Conservation (phyloP, 2,888 invertebrate genomes). For the Mesodorylaimus sp. region DNA sequence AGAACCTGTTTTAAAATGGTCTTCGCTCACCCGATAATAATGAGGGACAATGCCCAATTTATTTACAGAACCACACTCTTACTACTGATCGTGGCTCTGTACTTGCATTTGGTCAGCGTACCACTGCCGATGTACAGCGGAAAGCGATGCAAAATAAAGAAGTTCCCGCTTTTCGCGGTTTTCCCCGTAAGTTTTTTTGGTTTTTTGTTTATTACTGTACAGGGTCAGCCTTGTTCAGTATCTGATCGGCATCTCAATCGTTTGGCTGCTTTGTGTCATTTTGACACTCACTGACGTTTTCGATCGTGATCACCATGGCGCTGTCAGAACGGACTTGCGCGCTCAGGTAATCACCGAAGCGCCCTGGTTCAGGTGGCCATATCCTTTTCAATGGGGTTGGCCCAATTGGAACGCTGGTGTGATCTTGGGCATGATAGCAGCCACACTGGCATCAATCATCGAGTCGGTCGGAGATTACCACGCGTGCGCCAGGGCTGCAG, state of each 20-base stretch:
- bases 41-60: neutral
- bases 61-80: constrained; percentile 18
- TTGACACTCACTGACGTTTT: constrained; percentile 49
- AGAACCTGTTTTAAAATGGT: constrained; percentile 5
- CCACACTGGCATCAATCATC: constrained; percentile 56
- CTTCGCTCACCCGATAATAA: neutral
- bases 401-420: constrained; percentile 51
- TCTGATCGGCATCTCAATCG: constrained; percentile 50
- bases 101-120: constrained; percentile 17
- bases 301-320: constrained; percentile 30
- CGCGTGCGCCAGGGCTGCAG: constrained; percentile 52
- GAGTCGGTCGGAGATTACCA: constrained; percentile 75
- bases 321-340: constrained; percentile 29
- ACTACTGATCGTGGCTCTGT: constrained; percentile 19
- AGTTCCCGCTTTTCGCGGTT: constrained; percentile 7
- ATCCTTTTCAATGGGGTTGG: constrained; percentile 49
- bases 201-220: neutral
- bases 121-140: constrained; percentile 16
- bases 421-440: constrained; percentile 56
- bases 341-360: constrained; percentile 21
- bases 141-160: neutral
- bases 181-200: constrained; percentile 8
- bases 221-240: constrained; percentile 7
- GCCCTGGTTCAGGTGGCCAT: constrained; percentile 35
- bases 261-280: constrained; percentile 55